Base-by-base conservation (phyloP, 2,888 invertebrate genomes). In the Leptopilina myrica region DNA sequence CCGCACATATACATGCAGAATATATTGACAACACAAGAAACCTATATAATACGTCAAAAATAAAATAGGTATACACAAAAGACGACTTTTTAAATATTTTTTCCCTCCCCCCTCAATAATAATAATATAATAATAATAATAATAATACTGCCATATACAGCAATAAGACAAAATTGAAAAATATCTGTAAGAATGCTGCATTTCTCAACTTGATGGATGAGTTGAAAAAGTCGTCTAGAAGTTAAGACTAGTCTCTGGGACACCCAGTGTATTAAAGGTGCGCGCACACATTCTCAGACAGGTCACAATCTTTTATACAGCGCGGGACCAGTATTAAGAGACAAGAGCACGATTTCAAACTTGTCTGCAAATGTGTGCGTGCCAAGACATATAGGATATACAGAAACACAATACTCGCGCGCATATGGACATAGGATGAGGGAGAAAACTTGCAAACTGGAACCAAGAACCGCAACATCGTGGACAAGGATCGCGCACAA, bases 381-480 rank as follows among this genome's bases (percentile, higher is more conserved):
- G 59, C 76, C 40, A 12, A 59, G 59, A 20, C 46, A 67, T 20
- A 43, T 8, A 43, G 43, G 33, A 33, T 33, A 43, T 8, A 8
- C 0, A n/a, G n/a, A 43, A 43, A 43, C 43, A 43, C 43, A 67
- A 49, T 49, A 49, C 49, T 49, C 9, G 11, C 9, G 11, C 49
- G 11, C 11, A 49, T 49, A 49, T 49, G 49, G 49, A 49, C 49
- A 49, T 49, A 49, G 9, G 12, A 49, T 20, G n/a, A 9, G 15
- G 62, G 8, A 62, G 62, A n/a, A 73, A 56, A 43, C 73, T 73
- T 33, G 49, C 20, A 33, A 46, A 53, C 53, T 69, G 69, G n/a
- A 33, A 56, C 73, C 73, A 75, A 62, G 76, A 56, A 75, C 78
- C 80, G 53, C 82, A 80, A 78, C 79, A 80, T 83, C 83, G 76